These are phyloP conservation scores for Hyaena hyaena DNA, from an alignment of 2,113 vertebrate genomes.

Conservation along the genomic window DNA sequence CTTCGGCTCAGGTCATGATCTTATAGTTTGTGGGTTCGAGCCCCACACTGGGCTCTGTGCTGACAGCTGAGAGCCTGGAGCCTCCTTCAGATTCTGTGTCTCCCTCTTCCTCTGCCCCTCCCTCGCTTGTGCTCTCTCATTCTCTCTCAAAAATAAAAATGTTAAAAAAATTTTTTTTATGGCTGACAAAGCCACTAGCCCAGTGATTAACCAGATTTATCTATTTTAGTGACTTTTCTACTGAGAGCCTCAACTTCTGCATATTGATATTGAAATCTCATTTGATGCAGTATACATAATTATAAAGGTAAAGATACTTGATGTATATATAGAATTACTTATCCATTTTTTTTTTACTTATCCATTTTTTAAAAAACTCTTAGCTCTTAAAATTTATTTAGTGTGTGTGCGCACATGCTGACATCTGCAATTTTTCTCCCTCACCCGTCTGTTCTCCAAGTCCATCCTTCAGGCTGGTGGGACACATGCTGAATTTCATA, in stretches of 20 bases:
- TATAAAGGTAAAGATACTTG: conserved; percentile 51
- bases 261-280: conserved; percentile 44
- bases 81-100: too few species aligned
- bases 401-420: neutral
- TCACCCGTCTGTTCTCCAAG: neutral
- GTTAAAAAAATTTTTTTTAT: too few species aligned
- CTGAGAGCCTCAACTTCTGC: conserved; percentile 8
- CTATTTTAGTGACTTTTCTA: conserved; percentile 5
- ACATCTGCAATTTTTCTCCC: neutral
- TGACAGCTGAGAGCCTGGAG: too few species aligned
- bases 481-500: neutral
- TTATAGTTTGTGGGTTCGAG: too few species aligned
- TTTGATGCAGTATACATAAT: neutral
- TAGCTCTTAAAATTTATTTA: neutral
- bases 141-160: too few species aligned
- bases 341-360: neutral
- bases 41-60: too few species aligned
- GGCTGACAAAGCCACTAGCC: neutral
- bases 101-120: too few species aligned
- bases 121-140: too few species aligned
- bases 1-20: too few species aligned
- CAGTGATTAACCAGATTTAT: neutral
- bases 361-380: neutral
- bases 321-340: conserved; percentile 19
- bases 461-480: conserved; percentile 1